Evolutionary conservation across 2,797 vertebrate species (phyloP).

Genomic region (Craterocephalus amniculus): DNA sequence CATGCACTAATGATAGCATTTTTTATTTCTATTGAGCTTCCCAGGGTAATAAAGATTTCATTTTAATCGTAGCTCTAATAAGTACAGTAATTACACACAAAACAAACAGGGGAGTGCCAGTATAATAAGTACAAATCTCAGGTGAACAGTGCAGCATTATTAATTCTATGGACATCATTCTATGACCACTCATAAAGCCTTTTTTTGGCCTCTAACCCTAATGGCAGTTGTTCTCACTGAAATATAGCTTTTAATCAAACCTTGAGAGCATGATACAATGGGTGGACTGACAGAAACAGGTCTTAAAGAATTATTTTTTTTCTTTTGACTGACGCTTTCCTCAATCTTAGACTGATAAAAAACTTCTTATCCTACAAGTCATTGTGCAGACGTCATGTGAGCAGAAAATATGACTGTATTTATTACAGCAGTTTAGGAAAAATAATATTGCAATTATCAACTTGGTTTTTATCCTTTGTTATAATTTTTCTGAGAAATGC

Average conservation of each 20-base stretch:
- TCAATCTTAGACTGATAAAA: neutral
- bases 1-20: no score
- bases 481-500: neutral
- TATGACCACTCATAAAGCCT: slow-evolving; percentile 25
- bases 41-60: no score
- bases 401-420: neutral
- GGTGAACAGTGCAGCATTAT: slow-evolving; percentile 26
- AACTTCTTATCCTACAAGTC: neutral
- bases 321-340: neutral
- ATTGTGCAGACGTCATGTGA: neutral
- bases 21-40: no score
- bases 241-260: slow-evolving; percentile 62
- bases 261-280: neutral
- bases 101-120: neutral
- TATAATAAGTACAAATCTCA: slow-evolving; percentile 26
- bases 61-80: no score
- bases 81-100: no score
- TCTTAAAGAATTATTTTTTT: neutral
- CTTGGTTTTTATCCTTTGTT: neutral
- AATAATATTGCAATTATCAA: neutral
- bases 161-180: slow-evolving; percentile 17
- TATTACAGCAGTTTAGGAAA: neutral
- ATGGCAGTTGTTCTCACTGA: slow-evolving; percentile 24
- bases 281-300: slow-evolving; percentile 6
- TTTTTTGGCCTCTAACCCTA: neutral